A percentile compares a stretch with the other conserved stretches of the same genome.
These are phyloP conservation scores for Aethina tumida DNA, from an alignment of 1,140 invertebrate species.

Conservation along the genomic window DNA sequence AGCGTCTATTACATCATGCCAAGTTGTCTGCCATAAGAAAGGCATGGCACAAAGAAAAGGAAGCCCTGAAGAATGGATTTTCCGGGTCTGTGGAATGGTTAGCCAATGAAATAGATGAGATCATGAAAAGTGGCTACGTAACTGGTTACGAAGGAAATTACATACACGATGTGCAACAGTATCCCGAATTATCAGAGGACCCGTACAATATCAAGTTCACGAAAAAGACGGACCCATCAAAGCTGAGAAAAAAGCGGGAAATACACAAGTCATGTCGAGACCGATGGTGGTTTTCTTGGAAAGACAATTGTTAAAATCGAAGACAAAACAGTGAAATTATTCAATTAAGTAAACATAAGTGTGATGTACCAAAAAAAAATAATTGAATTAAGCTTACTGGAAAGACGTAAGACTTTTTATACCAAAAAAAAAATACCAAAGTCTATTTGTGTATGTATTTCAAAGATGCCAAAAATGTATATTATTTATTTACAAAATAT, in stretches of 20 bases:
- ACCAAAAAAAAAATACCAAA: conserved; percentile 43
- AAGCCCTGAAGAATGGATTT: conserved; percentile 67
- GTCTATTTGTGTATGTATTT: conserved; percentile 53
- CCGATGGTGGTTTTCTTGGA: conserved; percentile 43
- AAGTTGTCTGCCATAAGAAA: conserved; percentile 74
- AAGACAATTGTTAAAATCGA: conserved; percentile 41
- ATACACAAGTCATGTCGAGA: conserved; percentile 34
- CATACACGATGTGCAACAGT: conserved; percentile 77
- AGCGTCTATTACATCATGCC: conserved; percentile 79
- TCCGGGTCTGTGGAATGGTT: conserved; percentile 64
- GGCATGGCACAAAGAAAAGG: conserved; percentile 85
- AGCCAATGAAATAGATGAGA: conserved; percentile 71
- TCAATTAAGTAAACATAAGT: conserved; percentile 36
- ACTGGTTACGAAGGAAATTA: conserved; percentile 83
- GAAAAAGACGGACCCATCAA: conserved; percentile 60
- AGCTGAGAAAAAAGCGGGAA: conserved; percentile 50
- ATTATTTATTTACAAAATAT: conserved; percentile 48
- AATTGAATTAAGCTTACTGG: conserved; percentile 20
- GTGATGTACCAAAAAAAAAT: conserved; percentile 33
- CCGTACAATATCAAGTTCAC: conserved; percentile 87
- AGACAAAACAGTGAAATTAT: conserved; percentile 26
- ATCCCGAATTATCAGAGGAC: conserved; percentile 89
- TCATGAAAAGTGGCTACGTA: conserved; percentile 67
- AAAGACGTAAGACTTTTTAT: conserved; percentile 34
- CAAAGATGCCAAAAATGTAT: conserved; percentile 50